Conservation (phyloP, 2,113 vertebrate genomes). For the Scolopax mira region DNA sequence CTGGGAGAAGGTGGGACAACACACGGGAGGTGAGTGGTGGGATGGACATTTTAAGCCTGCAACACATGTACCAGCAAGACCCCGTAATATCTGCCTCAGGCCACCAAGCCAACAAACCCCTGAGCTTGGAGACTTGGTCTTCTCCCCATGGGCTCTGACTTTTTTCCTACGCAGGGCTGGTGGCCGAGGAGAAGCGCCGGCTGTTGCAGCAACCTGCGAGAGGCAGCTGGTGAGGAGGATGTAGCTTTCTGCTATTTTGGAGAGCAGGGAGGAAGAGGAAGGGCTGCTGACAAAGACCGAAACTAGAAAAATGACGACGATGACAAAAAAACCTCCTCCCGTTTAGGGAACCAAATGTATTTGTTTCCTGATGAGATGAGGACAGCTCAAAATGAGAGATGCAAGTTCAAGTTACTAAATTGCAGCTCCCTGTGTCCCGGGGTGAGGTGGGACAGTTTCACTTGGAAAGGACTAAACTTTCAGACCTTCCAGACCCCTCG, state of each 20-base stretch:
- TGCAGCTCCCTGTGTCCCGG: not conserved
- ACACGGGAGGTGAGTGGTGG: accelerated
- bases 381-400: not conserved
- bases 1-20: not conserved
- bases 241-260: constrained; percentile 19
- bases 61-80: not conserved
- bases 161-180: not conserved
- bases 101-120: not conserved
- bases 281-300: constrained; percentile 37
- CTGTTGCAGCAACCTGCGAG: not conserved
- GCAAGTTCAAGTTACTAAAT: not conserved
- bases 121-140: not conserved
- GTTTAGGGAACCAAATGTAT: constrained; percentile 13
- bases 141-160: not conserved
- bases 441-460: accelerated
- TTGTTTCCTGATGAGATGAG: not conserved
- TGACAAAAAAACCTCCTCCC: constrained; percentile 19
- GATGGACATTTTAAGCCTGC: not conserved
- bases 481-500: accelerated
- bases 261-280: constrained; percentile 50
- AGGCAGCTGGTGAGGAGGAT: constrained; percentile 13
- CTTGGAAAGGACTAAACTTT: not conserved
- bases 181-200: not conserved
- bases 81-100: not conserved
- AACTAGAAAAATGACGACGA: constrained; percentile 15